Base-by-base conservation (phyloP, 2,797 vertebrate species). In the Tenualosa thibaudeaui region DNA sequence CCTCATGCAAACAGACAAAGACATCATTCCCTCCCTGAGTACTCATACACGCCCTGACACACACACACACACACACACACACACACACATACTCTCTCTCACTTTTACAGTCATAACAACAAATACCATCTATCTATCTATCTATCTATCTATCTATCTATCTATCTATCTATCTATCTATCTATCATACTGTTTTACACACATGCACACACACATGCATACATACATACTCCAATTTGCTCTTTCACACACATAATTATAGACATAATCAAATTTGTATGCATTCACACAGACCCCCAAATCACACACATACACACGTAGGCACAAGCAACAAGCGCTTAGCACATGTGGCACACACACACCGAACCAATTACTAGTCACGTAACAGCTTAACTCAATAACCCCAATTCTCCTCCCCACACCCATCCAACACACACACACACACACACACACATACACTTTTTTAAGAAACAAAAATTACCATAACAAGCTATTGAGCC, bases 1-100 rank as follows among this genome's bases (percentile, higher is more conserved):
- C 51, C 53, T 54, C 22, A 53, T 75, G 26, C 26, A 75, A 10
- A 40, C 26, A 58, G 83, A 40, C 50, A 78, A 46, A 75, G 68
- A 75, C 68, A 71, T 71, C 68, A 75, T 40, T 75, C 68, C 31
- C 26, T 71, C n/a, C n/a, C 51, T 84, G 31, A 83, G 43, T n/a
- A 7, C 53, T 5, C 56, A 22, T 13, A 58, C 19, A 68, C 62
- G 53, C 53, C 53, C 53, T 54, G 53, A 54, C 56, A 58, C 56
- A 22, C 5, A 58, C 5, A 58, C 4, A 68, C 62, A 68, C 2
- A 68, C 26, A n/a, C n/a, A n/a, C n/a, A 54, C 56, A 58, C 56
- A 22, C 5, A 58, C 5, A 58, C 4, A 68, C 62, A 68, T 9
- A 68, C 26, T 13, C 62, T 13, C 62, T 13, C 10, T 49, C 7